A percentile compares a stretch with the other conserved stretches of the same genome.
Conservation (phyloP, 2,797 vertebrate species). For the Bradypodion pumilum region DNA sequence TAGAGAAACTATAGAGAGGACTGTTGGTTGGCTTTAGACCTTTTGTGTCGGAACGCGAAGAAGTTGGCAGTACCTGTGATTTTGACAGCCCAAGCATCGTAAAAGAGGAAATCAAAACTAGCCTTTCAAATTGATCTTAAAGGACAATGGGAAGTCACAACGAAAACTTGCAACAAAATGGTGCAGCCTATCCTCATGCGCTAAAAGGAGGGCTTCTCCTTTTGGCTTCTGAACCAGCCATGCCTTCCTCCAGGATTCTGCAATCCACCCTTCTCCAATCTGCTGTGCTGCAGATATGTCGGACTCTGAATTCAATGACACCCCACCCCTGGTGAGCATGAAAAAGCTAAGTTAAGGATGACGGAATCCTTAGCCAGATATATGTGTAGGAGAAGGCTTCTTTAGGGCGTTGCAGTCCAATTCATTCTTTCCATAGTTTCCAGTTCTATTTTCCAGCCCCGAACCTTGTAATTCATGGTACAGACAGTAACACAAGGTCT, state of each 20-base stretch:
- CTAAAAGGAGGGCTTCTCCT: not conserved
- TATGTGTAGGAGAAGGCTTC: not conserved
- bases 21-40: conserved; percentile 1
- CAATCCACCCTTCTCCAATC: not conserved
- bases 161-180: not conserved
- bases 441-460: not conserved
- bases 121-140: not conserved
- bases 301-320: not conserved
- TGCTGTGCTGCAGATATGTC: not conserved
- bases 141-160: not conserved
- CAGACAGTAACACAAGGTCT: not conserved
- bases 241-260: not conserved
- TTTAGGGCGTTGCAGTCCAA: not conserved
- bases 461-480: not conserved
- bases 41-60: not conserved
- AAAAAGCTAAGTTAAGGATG: not conserved
- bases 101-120: not conserved
- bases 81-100: not conserved
- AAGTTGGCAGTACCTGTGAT: not conserved
- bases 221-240: not conserved
- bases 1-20: not conserved
- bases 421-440: not conserved
- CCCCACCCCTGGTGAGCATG: not conserved
- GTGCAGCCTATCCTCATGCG: not conserved
- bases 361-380: not conserved